A percentile compares a stretch with the other conserved stretches of the same genome.
Evolutionary conservation across 1,140 invertebrate species (phyloP).

Genomic region (Probaryconus sp.): DNA sequence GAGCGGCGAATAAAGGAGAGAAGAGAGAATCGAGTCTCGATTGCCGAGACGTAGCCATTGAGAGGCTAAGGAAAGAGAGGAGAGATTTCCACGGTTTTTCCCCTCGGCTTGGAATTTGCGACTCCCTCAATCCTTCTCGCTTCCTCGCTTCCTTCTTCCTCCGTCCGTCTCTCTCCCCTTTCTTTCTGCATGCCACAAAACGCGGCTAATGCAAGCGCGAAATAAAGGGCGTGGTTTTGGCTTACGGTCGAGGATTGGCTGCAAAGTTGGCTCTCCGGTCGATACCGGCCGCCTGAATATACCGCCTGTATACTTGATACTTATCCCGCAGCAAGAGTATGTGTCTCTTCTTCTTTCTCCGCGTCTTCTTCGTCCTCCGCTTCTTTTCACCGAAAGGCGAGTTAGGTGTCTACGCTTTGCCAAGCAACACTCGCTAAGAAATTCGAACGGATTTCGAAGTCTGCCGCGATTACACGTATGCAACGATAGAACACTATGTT

Average conservation of each 20-base stretch:
- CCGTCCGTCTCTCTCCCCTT: slow-evolving; percentile 44
- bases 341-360: slow-evolving; percentile 48
- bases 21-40: slow-evolving; percentile 60
- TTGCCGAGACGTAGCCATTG: slow-evolving; percentile 59
- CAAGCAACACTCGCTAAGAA: slow-evolving; percentile 53
- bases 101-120: slow-evolving; percentile 44
- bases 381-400: neutral
- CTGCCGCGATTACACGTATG: no score
- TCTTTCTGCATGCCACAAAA: slow-evolving; percentile 68
- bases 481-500: no score
- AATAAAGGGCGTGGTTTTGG: slow-evolving; percentile 79
- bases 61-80: no score
- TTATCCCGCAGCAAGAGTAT: slow-evolving; percentile 69
- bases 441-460: slow-evolving; percentile 58
- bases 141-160: neutral
- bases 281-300: slow-evolving; percentile 76
- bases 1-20: slow-evolving; percentile 47
- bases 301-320: slow-evolving; percentile 76
- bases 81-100: slow-evolving; percentile 46
- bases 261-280: slow-evolving; percentile 77
- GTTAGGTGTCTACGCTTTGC: slow-evolving; percentile 55
- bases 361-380: slow-evolving; percentile 20
- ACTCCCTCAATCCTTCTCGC: no score
- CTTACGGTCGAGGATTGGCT: slow-evolving; percentile 77
- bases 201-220: slow-evolving; percentile 75